Evolutionary conservation across 2,888 invertebrate species (phyloP).

Genomic region (Lasiommata megera): DNA sequence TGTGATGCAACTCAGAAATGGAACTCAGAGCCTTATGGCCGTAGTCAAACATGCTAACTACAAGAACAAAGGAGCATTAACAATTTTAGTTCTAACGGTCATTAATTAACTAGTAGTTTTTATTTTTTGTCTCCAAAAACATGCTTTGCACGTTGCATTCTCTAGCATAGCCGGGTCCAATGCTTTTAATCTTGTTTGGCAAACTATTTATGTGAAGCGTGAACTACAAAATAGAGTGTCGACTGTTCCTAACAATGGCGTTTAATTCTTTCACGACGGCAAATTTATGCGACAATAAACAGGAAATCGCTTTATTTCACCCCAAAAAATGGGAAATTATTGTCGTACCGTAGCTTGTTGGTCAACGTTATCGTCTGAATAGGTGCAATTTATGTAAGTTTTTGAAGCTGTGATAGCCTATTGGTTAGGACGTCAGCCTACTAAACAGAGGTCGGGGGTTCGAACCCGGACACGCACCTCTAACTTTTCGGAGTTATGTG

Average conservation of each 20-base stretch:
- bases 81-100: too few relatives aligned
- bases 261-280: constrained; percentile 21
- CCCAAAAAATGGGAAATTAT: constrained; percentile 18
- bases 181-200: constrained; percentile 13
- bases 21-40: too few relatives aligned
- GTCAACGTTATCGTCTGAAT: constrained; percentile 12
- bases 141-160: not conserved
- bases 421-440: too few relatives aligned
- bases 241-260: constrained; percentile 15
- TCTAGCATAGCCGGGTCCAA: not conserved
- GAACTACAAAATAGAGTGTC: constrained; percentile 13
- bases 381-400: constrained; percentile 12
- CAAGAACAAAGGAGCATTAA: too few relatives aligned
- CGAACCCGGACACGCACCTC: too few relatives aligned
- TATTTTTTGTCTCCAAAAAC: not conserved
- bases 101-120: not conserved
- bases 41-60: too few relatives aligned
- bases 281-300: constrained; percentile 29
- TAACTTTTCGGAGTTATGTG: too few relatives aligned
- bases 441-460: too few relatives aligned
- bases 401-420: too few relatives aligned
- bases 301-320: constrained; percentile 22
- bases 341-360: constrained; percentile 10
- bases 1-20: too few relatives aligned
- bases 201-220: constrained; percentile 16